Conservation (phyloP, 1,140 invertebrate species). For the Yoshiicerus persimilis region DNA sequence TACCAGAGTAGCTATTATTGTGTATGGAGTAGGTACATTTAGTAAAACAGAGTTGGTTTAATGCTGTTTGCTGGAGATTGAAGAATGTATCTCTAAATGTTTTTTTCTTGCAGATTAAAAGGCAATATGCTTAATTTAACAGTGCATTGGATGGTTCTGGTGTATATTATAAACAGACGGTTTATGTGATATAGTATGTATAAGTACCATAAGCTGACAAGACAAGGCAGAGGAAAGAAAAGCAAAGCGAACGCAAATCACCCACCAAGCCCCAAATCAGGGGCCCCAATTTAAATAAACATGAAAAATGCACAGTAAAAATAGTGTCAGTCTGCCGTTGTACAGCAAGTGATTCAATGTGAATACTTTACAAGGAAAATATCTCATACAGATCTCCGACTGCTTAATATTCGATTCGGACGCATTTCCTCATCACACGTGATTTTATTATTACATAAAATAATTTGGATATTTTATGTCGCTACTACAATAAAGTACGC, state of each 20-base stretch:
- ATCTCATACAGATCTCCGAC: not conserved
- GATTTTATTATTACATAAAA: too few species aligned
- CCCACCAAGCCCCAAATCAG: not conserved
- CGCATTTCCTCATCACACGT: not conserved
- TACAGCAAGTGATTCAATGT: not conserved
- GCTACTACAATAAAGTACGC: too few species aligned
- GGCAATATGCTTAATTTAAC: conserved; percentile 49
- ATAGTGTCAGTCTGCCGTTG: not conserved
- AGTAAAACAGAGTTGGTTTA: not conserved
- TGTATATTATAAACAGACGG: not conserved
- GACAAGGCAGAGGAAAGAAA: not conserved
- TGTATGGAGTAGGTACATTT: too few species aligned
- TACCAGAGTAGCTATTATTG: not conserved
- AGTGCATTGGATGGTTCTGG: not conserved
- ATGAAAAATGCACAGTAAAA: conserved; percentile 1
- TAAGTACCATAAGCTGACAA: not conserved
- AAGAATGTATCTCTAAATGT: not conserved
- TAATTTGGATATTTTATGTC: too few species aligned
- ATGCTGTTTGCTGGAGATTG: not conserved
- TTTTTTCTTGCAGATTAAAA: conserved; percentile 36
- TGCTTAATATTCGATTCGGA: not conserved
- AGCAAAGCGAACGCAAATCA: conserved; percentile 9
- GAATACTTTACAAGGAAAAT: not conserved
- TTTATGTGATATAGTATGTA: not conserved
- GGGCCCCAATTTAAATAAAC: conserved; percentile 42